Conservation (phyloP, 2,113 vertebrate genomes). For the Neogobius melanostomus region DNA sequence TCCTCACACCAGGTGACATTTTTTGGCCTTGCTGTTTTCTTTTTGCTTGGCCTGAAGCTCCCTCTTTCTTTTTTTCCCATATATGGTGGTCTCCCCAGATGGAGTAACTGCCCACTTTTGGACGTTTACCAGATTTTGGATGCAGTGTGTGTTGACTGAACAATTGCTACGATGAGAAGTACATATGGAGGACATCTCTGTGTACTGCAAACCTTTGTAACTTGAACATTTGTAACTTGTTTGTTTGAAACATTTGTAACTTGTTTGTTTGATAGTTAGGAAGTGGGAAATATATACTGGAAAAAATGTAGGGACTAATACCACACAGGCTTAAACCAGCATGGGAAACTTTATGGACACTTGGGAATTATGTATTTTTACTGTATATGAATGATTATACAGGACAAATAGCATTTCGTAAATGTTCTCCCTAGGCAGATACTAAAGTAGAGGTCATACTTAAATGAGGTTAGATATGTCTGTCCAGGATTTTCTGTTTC, state of each 20-base stretch:
- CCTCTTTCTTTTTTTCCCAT: conserved; percentile 56
- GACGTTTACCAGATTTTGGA: conserved; percentile 61
- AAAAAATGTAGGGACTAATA: background rate
- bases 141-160: conserved; percentile 40
- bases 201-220: no score
- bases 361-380: background rate
- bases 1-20: conserved; percentile 60
- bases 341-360: background rate
- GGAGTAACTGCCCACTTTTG: conserved; percentile 54
- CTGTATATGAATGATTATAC: background rate
- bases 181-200: conserved; percentile 41
- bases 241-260: conserved; percentile 21
- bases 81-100: conserved; percentile 65
- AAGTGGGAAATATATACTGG: background rate
- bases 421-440: no score
- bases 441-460: no score
- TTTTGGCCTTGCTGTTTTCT: conserved; percentile 52
- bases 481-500: background rate
- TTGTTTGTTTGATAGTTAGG: conserved; percentile 12
- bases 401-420: no score
- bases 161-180: conserved; percentile 45
- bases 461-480: no score
- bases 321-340: background rate
- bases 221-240: background rate
- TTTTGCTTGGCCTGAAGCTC: conserved; percentile 46